phyloP scores from a whole-genome alignment of 1,140 invertebrate species.

The Sinonovacula constricta region DNA sequence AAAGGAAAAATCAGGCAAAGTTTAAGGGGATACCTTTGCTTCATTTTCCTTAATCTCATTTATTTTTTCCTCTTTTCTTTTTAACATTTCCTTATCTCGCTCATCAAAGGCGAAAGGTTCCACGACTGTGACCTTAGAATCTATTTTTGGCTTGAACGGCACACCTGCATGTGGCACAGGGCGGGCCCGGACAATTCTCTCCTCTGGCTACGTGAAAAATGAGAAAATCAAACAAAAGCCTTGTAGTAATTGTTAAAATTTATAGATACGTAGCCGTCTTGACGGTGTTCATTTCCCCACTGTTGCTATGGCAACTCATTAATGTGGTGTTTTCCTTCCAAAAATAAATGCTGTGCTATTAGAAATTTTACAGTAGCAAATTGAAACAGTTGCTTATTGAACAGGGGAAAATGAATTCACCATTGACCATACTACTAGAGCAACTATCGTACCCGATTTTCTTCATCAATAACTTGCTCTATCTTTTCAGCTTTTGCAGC shows the following conservation, averaged over 20 bases:
- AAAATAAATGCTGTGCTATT: too few species aligned
- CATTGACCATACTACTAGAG: too few species aligned
- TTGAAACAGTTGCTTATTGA: too few species aligned
- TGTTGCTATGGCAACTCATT: too few species aligned
- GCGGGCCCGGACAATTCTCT: slow-evolving; percentile 52
- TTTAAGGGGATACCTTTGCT: slow-evolving; percentile 69
- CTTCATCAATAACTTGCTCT: slow-evolving; percentile 75
- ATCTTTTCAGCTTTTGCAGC: slow-evolving; percentile 80
- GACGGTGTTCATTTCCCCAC: too few species aligned
- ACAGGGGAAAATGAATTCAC: too few species aligned
- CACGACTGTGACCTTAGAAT: slow-evolving; percentile 68
- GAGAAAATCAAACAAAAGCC: too few species aligned
- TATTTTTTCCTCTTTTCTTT: slow-evolving; percentile 80
- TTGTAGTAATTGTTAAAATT: too few species aligned
- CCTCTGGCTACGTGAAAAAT: slow-evolving; percentile 48
- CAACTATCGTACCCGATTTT: slow-evolving; percentile 70
- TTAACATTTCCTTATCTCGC: slow-evolving; percentile 77
- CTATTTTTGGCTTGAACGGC: slow-evolving; percentile 73
- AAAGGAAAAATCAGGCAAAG: too few species aligned
- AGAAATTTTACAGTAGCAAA: too few species aligned
- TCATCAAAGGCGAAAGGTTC: slow-evolving; percentile 82
- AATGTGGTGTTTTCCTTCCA: too few species aligned
- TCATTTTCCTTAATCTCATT: slow-evolving; percentile 76
- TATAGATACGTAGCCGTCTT: too few species aligned
- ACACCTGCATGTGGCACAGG: slow-evolving; percentile 71